phyloP scores from a whole-genome alignment of 2,888 invertebrate genomes.

The Drosophila aldrichi region DNA sequence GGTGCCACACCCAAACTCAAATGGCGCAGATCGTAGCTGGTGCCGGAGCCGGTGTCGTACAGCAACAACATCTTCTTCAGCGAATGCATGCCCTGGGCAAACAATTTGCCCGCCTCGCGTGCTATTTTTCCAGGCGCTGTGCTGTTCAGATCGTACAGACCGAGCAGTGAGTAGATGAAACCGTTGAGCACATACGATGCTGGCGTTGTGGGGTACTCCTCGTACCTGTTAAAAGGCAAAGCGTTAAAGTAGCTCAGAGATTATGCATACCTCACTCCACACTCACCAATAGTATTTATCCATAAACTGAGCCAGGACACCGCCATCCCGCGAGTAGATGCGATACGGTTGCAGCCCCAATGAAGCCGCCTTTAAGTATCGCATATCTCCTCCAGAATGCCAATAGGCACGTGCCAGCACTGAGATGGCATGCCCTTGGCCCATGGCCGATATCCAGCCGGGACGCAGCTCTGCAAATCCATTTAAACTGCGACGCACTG shows the following conservation, averaged over 20 bases:
- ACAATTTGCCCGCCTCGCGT: constrained; percentile 91
- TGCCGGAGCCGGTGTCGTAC: constrained; percentile 97
- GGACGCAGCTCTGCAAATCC: constrained; percentile 92
- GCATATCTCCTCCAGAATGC: constrained; percentile 90
- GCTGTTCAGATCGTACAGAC: constrained; percentile 96
- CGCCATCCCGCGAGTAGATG: constrained; percentile 90
- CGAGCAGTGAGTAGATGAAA: constrained; percentile 98
- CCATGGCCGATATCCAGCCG: constrained; percentile 99
- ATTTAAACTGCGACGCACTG: constrained; percentile 91
- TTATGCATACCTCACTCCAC: neutral
- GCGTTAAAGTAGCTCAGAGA: neutral
- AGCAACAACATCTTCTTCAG: constrained; percentile 94
- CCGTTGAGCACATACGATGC: constrained; percentile 98
- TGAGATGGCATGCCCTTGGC: constrained; percentile 98
- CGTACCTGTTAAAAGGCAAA: constrained; percentile 89
- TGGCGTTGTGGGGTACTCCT: constrained; percentile 98
- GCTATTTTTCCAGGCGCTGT: constrained; percentile 90
- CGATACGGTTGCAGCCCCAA: constrained; percentile 92
- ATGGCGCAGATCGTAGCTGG: constrained; percentile 98
- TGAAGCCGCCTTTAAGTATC: constrained; percentile 93
- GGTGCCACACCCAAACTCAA: constrained; percentile 94
- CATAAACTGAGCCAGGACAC: constrained; percentile 94
- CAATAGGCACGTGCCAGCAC: constrained; percentile 96
- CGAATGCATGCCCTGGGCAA: constrained; percentile 93
- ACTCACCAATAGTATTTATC: constrained; percentile 94